Evolutionary conservation across 2,888 invertebrate species (phyloP).

Genomic region (Stratiomys singularior): DNA sequence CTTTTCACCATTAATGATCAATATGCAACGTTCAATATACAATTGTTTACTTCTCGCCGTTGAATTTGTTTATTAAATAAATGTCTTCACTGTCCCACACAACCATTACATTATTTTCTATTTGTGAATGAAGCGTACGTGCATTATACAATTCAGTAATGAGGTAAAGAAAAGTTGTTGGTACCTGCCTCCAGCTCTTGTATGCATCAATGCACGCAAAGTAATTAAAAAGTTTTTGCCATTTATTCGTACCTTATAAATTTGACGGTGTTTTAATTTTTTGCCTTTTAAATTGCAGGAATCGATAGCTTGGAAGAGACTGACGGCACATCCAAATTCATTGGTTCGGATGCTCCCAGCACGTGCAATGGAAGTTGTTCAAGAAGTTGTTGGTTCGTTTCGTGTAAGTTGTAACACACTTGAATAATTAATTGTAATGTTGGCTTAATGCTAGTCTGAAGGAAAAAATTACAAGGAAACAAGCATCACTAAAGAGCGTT

Average conservation of each 20-base stretch:
- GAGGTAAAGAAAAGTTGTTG: neutral
- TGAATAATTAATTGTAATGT: slow-evolving; percentile 10
- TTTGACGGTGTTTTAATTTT: neutral
- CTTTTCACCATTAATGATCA: neutral
- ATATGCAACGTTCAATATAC: neutral
- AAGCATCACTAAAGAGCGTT: neutral
- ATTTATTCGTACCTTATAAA: neutral
- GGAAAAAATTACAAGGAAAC: neutral
- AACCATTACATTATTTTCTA: neutral
- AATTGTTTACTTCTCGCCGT: neutral
- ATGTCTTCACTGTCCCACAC: neutral
- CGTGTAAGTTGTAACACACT: slow-evolving; percentile 59
- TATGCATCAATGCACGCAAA: neutral
- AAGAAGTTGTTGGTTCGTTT: slow-evolving; percentile 64
- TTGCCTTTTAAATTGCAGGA: slow-evolving; percentile 57
- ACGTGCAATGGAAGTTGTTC: slow-evolving; percentile 65
- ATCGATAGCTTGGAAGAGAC: slow-evolving; percentile 64
- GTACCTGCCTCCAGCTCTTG: neutral
- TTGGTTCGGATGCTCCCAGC: slow-evolving; percentile 63
- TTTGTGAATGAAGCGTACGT: neutral
- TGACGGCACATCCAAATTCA: slow-evolving; percentile 65
- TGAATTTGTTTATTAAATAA: neutral
- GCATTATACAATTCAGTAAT: neutral
- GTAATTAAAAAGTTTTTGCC: neutral
- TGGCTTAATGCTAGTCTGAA: neutral